Evolutionary conservation across 2,797 vertebrate genomes (phyloP), one percentile per base, ranked within the genome.

Genomic region (Urophycis tenuis): DNA sequence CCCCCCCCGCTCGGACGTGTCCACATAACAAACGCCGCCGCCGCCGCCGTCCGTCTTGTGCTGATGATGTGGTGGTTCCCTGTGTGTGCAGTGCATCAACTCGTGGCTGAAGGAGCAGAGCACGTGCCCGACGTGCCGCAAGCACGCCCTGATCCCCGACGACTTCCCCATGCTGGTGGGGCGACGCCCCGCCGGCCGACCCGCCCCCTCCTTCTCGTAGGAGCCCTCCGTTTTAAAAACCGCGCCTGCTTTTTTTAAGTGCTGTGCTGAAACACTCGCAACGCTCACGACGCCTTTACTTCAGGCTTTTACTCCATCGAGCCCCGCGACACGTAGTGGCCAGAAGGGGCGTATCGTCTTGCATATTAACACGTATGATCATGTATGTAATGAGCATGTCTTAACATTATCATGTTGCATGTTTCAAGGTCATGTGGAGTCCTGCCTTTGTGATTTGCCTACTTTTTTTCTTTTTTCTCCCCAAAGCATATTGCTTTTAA

Each of bases 81-180:
- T 8, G 19, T 88, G 49, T 8, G 19, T 88, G 49, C 90, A 99
- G 98, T 99, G 98, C 74, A 95, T 98, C 19, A 90, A 84, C 30
- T 93, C 87, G 0, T 95, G 96, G 95, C 93, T 96, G 73, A 95
- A 92, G 85, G 94, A 95, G 78, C 94, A 96, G 36, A 95, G 90
- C 71, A 92, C 94, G 12, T 99, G 98, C 85, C 97, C 97, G 0
- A 95, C 95, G 74, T 99, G 98, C 88, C 93, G 93, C 0, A 86
- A 86, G 1, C 92, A 91, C 0, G 88, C 90, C 0, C 85, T 95
- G 15, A 81, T 93, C 17, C 90, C 91, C 0, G 95, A 95, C 32
- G 95, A 96, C 8, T 97, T 95, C 75, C 95, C 95, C 0, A 81
- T 81, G 32, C 91, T 95, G 33, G 77, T 91, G 0, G 86, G 89